A percentile compares a stretch with the other conserved stretches of the same genome.
These are phyloP conservation scores for Ellobius talpinus DNA, from an alignment of 2,113 vertebrate genomes.

Conservation along the genomic window DNA sequence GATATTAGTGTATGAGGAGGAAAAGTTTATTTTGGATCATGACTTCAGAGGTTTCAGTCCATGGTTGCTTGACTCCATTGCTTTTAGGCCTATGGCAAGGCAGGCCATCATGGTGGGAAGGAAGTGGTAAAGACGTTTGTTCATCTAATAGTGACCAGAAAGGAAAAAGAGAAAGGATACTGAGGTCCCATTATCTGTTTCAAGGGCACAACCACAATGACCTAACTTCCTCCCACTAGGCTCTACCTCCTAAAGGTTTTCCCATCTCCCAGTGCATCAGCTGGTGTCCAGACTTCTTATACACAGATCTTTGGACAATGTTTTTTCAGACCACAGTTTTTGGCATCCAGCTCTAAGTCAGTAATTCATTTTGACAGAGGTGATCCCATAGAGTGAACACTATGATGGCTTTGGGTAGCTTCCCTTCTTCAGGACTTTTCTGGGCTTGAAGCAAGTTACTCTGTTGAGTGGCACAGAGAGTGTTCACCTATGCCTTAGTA, in stretches of 20 bases:
- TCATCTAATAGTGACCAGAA: background rate
- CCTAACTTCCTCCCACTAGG: background rate
- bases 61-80: too few species aligned
- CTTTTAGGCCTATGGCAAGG: background rate
- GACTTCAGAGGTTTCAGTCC: background rate
- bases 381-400: background rate
- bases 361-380: background rate
- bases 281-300: background rate
- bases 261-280: background rate
- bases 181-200: background rate
- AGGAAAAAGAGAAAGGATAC: background rate
- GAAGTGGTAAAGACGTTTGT: background rate
- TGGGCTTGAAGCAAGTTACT: background rate
- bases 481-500: background rate
- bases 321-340: background rate
- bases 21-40: background rate
- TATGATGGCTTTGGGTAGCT: background rate
- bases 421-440: background rate
- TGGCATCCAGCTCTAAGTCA: background rate
- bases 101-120: background rate
- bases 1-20: background rate
- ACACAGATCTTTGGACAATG: background rate
- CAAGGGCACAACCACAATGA: background rate
- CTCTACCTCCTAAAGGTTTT: background rate
- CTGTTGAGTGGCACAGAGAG: background rate